Evolutionary conservation across 2,888 invertebrate species (phyloP).

Genomic region (Campoplex nolae): DNA sequence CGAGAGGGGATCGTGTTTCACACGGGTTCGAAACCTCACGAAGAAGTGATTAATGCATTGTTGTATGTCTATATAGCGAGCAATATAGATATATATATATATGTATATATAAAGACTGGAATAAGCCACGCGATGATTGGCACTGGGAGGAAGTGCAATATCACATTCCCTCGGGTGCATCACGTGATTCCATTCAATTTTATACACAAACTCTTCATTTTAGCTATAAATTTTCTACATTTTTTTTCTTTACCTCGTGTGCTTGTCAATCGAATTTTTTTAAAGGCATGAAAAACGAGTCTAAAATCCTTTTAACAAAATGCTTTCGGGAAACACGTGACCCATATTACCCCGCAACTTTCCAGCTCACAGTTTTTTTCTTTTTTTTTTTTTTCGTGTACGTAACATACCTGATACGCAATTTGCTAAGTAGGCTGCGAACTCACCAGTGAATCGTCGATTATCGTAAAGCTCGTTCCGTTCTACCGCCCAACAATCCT

Average conservation of each 20-base stretch:
- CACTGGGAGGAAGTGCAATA: slow-evolving; percentile 26
- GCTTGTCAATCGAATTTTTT: neutral
- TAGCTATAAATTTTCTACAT: neutral
- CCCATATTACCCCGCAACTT: slow-evolving; percentile 36
- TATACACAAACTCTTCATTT: neutral
- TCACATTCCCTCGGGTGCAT: slow-evolving; percentile 1
- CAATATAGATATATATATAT: neutral
- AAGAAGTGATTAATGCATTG: slow-evolving; percentile 44
- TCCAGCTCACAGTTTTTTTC: neutral
- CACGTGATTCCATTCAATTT: neutral
- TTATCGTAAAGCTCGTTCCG: slow-evolving; percentile 56
- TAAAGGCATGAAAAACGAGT: neutral
- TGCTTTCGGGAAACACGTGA: neutral
- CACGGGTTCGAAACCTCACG: slow-evolving; percentile 47
- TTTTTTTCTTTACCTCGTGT: neutral
- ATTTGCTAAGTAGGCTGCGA: slow-evolving; percentile 47
- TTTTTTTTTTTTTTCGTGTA: slow-evolving; percentile 2
- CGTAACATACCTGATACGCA: slow-evolving; percentile 11
- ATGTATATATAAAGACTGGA: neutral
- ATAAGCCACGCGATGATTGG: slow-evolving; percentile 22
- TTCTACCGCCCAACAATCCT: slow-evolving; percentile 45
- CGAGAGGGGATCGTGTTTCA: slow-evolving; percentile 31
- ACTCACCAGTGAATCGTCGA: slow-evolving; percentile 42
- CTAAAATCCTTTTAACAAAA: neutral
- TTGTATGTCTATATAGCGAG: neutral